phyloP scores from a whole-genome alignment of 2,888 invertebrate species.

The Protodeltote pygarga region DNA sequence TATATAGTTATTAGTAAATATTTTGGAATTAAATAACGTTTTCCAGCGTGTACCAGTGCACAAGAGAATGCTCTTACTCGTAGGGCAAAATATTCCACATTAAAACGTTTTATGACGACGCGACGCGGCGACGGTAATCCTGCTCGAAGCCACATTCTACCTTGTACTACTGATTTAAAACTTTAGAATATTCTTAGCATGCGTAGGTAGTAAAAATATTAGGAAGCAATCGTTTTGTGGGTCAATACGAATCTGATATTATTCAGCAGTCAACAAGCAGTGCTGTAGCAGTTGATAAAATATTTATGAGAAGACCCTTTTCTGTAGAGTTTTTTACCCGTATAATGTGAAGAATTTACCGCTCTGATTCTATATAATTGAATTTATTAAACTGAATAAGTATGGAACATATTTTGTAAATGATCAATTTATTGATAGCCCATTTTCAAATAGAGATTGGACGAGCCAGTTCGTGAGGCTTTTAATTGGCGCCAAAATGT shows the following conservation, averaged over 20 bases:
- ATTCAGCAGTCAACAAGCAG: slow-evolving; percentile 35
- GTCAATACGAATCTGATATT: slow-evolving; percentile 18
- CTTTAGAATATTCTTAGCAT: too few species aligned
- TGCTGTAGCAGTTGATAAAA: slow-evolving; percentile 63
- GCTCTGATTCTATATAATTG: slow-evolving; percentile 72
- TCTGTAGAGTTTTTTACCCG: slow-evolving; percentile 68
- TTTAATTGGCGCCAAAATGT: slow-evolving; percentile 17
- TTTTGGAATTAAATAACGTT: too few species aligned
- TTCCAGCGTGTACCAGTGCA: too few species aligned
- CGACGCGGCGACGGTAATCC: too few species aligned
- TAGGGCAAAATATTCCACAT: too few species aligned
- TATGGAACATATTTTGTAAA: slow-evolving; percentile 52
- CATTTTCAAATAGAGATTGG: slow-evolving; percentile 6
- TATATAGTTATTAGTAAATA: too few species aligned
- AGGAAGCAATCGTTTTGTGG: not conserved
- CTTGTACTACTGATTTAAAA: too few species aligned
- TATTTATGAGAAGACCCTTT: slow-evolving; percentile 76
- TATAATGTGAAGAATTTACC: slow-evolving; percentile 76
- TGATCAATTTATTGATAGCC: slow-evolving; percentile 24
- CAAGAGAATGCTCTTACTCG: too few species aligned
- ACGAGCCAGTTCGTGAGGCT: not conserved
- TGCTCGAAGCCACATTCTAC: too few species aligned
- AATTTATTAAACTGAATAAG: slow-evolving; percentile 63
- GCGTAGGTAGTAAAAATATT: too few species aligned
- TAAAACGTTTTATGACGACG: too few species aligned